These are phyloP conservation scores for Oxyura jamaicensis DNA, from an alignment of 2,113 vertebrate species.

Conservation along the genomic window DNA sequence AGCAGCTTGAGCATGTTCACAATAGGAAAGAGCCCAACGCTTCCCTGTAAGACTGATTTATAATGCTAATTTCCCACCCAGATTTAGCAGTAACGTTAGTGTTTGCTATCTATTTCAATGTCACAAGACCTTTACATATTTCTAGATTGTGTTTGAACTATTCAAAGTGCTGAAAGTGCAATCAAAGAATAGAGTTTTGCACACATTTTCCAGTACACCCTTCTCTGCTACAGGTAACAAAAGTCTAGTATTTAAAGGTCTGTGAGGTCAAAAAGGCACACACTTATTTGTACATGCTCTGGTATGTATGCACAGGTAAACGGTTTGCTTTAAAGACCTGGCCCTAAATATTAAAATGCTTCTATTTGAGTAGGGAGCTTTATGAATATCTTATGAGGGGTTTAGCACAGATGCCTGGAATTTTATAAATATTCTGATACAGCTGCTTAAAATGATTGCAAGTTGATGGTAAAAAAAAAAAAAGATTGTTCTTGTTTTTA, in stretches of 20 bases:
- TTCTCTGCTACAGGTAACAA: background rate
- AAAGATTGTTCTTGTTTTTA: background rate
- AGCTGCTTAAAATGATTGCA: background rate
- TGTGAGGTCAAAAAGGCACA: conserved; percentile 30
- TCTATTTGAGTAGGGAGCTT: background rate
- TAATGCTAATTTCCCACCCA: background rate
- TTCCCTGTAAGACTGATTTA: conserved; percentile 21
- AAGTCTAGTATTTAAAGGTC: background rate
- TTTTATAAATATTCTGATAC: background rate
- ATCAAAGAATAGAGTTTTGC: background rate
- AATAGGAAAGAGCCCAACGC: conserved; percentile 45
- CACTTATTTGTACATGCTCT: background rate
- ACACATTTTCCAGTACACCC: background rate
- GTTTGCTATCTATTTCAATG: conserved; percentile 14
- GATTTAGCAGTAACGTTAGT: background rate
- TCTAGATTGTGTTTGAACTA: conserved; percentile 32
- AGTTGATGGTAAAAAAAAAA: background rate
- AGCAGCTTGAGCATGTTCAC: conserved; percentile 42
- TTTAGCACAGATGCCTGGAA: background rate
- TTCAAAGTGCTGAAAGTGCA: conserved; percentile 74
- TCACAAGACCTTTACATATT: background rate
- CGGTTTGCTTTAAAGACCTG: background rate
- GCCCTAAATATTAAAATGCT: background rate
- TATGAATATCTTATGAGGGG: background rate
- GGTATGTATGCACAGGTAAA: background rate